Conservation (phyloP, 2,797 vertebrate species). For the Amphiprion clarkii region DNA sequence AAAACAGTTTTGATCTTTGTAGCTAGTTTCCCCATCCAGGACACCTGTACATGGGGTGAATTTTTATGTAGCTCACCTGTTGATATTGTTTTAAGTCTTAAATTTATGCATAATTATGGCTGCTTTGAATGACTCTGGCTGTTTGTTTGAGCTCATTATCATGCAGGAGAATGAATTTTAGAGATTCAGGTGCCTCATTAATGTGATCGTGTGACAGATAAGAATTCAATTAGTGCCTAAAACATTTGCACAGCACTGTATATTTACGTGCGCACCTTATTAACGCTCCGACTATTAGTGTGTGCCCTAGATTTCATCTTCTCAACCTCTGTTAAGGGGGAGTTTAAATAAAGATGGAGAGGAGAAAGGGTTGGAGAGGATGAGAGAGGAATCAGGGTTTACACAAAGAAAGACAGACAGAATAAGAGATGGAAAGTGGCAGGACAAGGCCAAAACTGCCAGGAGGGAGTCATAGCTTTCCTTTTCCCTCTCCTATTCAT, state of each 20-base stretch:
- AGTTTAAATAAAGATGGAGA: neutral
- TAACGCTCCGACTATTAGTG: neutral
- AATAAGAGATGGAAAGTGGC: neutral
- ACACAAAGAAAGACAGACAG: neutral
- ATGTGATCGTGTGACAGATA: neutral
- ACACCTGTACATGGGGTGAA: no score
- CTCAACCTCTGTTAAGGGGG: neutral
- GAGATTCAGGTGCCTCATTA: neutral
- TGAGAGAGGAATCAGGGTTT: neutral
- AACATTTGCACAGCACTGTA: neutral
- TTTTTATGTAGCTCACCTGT: no score
- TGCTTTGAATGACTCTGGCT: neutral
- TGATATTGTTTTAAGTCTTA: no score
- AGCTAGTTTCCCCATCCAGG: no score
- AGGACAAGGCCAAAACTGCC: neutral
- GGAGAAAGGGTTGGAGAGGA: neutral
- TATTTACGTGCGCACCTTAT: neutral
- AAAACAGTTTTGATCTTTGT: no score
- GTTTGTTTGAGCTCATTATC: no score
- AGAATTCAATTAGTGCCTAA: neutral
- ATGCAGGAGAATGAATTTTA: neutral
- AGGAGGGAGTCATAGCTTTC: neutral
- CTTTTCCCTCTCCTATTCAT: neutral
- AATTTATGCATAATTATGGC: no score
- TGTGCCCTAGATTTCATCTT: neutral